Evolutionary conservation across 2,797 vertebrate species (phyloP).

Genomic region (Aphelocoma californica): DNA sequence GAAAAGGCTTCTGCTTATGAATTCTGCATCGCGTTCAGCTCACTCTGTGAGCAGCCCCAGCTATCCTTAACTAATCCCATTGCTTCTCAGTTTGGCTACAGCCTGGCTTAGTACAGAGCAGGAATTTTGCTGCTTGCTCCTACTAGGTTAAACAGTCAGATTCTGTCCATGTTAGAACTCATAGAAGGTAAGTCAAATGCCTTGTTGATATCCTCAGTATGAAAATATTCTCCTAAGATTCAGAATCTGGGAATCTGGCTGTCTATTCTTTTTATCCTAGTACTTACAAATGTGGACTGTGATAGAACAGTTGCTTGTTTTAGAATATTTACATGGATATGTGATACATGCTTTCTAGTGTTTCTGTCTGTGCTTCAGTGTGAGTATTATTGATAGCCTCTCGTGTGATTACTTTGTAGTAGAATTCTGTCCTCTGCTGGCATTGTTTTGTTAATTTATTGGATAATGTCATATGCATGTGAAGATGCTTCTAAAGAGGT

Average conservation of each 20-base stretch:
- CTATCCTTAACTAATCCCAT: slow-evolving; percentile 81
- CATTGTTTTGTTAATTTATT: slow-evolving; percentile 37
- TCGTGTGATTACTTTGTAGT: slow-evolving; percentile 17
- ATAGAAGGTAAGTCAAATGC: slow-evolving; percentile 89
- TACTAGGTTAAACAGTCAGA: slow-evolving; percentile 63
- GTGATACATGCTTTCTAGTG: not conserved
- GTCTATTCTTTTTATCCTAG: not conserved
- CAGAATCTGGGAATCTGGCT: slow-evolving; percentile 5
- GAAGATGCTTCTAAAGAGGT: not conserved
- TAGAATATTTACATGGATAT: slow-evolving; percentile 5
- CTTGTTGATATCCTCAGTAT: slow-evolving; percentile 26
- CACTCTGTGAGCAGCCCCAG: slow-evolving; percentile 76
- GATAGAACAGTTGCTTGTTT: slow-evolving; percentile 2
- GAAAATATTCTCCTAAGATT: slow-evolving; percentile 4
- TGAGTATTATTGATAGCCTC: not conserved
- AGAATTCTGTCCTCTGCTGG: slow-evolving; percentile 51
- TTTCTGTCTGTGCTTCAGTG: slow-evolving; percentile 4
- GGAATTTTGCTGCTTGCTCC: slow-evolving; percentile 58
- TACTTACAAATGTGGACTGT: slow-evolving; percentile 1
- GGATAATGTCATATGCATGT: not conserved
- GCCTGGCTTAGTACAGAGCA: slow-evolving; percentile 64
- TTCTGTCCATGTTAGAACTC: slow-evolving; percentile 91
- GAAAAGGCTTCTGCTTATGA: slow-evolving; percentile 84
- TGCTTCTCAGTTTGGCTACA: slow-evolving; percentile 64
- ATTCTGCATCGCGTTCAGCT: slow-evolving; percentile 78